Evolutionary conservation across 2,113 vertebrate species (phyloP).

Genomic region (Aptenodytes forsteri): DNA sequence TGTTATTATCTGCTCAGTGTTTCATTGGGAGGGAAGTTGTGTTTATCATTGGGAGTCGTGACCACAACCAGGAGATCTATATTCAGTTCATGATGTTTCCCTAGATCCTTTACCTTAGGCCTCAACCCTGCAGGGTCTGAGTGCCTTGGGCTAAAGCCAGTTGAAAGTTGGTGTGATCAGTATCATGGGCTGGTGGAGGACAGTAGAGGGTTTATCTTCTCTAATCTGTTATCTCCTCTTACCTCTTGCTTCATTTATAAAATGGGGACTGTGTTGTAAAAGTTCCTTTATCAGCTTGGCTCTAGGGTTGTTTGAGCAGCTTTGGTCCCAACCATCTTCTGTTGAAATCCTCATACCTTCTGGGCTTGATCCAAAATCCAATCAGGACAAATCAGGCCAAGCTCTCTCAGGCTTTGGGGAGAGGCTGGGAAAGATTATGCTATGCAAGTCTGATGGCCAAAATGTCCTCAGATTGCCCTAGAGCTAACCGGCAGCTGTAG

Average conservation of each 20-base stretch:
- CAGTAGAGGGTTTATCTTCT: not conserved
- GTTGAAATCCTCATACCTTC: not conserved
- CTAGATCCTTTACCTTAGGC: not conserved
- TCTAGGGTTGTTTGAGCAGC: not conserved
- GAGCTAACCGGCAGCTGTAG: not conserved
- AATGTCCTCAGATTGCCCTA: not conserved
- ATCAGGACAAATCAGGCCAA: not conserved
- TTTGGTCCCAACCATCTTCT: not conserved
- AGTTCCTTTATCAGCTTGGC: not conserved
- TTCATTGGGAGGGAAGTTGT: not conserved
- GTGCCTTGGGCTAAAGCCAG: not conserved
- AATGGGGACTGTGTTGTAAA: not conserved
- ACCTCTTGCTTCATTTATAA: conserved; percentile 24
- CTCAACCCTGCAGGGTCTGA: not conserved
- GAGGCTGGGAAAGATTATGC: not conserved
- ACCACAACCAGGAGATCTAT: not conserved
- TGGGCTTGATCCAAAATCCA: not conserved
- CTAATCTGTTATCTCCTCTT: conserved; percentile 12
- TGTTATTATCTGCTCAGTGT: not conserved
- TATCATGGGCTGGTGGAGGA: not conserved
- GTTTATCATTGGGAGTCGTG: not conserved
- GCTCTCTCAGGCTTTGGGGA: not conserved
- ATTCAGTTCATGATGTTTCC: not conserved
- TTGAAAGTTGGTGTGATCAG: not conserved
- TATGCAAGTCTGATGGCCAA: not conserved